Percentiles rank a stretch among this genome's conserved stretches.
Conservation (phyloP, 2,113 vertebrate species). For the Parus major region DNA sequence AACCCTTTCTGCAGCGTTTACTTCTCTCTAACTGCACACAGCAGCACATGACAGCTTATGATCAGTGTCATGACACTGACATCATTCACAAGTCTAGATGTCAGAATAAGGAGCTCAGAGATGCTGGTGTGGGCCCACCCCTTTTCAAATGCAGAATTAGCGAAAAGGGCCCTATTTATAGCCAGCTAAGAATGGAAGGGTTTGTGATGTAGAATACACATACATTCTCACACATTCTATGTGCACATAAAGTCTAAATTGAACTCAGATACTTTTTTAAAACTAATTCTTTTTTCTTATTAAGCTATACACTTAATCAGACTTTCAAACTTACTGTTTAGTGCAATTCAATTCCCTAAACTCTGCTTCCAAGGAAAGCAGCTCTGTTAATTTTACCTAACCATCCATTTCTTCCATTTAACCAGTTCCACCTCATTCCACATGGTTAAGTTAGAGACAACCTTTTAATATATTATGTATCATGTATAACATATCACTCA, state of each 20-base stretch:
- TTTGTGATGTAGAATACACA: neutral
- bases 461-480: neutral
- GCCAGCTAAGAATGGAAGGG: neutral
- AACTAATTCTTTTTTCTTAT: neutral
- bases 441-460: neutral
- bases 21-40: neutral
- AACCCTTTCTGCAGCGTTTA: neutral
- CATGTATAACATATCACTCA: neutral
- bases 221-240: neutral
- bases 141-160: neutral
- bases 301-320: neutral
- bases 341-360: neutral
- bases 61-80: neutral
- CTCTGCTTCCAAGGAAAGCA: neutral
- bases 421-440: neutral
- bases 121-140: neutral
- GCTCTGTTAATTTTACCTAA: neutral
- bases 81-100: neutral
- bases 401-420: neutral
- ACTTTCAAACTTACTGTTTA: neutral
- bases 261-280: neutral
- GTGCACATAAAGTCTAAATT: neutral
- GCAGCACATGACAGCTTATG: neutral
- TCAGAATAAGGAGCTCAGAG: neutral
- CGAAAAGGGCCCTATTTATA: neutral